Evolutionary conservation across 2,797 vertebrate genomes (phyloP).

Genomic region (Morelia viridis): DNA sequence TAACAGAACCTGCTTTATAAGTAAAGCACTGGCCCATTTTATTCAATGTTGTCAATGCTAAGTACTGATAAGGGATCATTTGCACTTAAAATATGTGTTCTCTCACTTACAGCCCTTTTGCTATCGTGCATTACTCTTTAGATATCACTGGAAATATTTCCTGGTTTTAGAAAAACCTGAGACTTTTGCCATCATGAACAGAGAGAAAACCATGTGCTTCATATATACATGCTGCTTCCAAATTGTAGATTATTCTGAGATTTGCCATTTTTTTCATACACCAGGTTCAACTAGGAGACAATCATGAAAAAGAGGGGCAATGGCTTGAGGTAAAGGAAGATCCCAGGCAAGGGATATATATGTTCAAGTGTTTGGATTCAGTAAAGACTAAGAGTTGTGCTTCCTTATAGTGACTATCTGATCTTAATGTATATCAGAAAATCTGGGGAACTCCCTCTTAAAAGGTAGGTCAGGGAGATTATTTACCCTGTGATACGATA

Average conservation of each 20-base stretch:
- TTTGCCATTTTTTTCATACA: background rate
- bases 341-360: background rate
- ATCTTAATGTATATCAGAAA: background rate
- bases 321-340: background rate
- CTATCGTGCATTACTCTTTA: background rate
- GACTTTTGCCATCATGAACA: background rate
- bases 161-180: background rate
- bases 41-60: background rate
- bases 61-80: background rate
- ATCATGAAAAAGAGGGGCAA: background rate
- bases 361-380: background rate
- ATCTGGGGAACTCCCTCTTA: background rate
- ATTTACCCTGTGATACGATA: background rate
- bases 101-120: background rate
- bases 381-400: background rate
- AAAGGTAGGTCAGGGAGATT: background rate
- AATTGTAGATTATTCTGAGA: too few relatives aligned
- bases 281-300: background rate
- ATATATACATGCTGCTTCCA: background rate
- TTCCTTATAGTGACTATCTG: background rate
- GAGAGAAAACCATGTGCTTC: background rate
- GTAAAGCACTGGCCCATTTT: background rate
- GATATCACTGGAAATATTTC: background rate
- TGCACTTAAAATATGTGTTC: background rate
- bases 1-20: background rate